Conservation (phyloP, 1,140 invertebrate species). For the Drosophila navojoa region DNA sequence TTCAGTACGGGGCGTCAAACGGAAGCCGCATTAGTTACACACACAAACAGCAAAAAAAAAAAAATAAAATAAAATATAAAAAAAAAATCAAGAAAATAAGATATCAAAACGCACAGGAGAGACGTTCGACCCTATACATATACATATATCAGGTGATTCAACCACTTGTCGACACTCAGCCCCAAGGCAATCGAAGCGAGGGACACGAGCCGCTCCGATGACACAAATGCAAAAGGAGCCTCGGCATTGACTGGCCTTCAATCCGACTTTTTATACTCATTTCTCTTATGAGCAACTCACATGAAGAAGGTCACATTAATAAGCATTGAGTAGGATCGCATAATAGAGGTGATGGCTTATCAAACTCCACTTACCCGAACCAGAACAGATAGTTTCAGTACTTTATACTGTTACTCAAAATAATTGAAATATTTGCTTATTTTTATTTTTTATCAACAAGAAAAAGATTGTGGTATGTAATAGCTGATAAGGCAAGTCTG, state of each 20-base stretch:
- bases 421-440: too few species aligned
- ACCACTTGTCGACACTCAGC: slow-evolving; percentile 34
- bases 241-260: slow-evolving; percentile 24
- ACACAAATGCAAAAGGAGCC: slow-evolving; percentile 9
- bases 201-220: slow-evolving; percentile 41
- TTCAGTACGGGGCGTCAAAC: slow-evolving; percentile 75
- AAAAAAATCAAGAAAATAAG: neutral
- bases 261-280: neutral
- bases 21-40: slow-evolving; percentile 72
- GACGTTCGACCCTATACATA: slow-evolving; percentile 26
- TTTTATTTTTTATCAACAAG: too few species aligned
- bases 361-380: too few species aligned
- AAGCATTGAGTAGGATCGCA: neutral
- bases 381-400: too few species aligned
- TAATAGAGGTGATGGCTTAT: neutral
- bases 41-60: slow-evolving; percentile 1
- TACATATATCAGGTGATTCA: slow-evolving; percentile 41
- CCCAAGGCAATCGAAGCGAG: slow-evolving; percentile 27
- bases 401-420: too few species aligned
- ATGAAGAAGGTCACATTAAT: neutral
- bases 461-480: too few species aligned
- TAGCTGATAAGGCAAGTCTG: too few species aligned
- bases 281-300: neutral
- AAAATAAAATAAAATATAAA: neutral
- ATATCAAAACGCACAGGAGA: neutral